A percentile compares a stretch with the other conserved stretches of the same genome.
Evolutionary conservation across 2,888 invertebrate species (phyloP).

Genomic region (Blastobasis lacticolella): DNA sequence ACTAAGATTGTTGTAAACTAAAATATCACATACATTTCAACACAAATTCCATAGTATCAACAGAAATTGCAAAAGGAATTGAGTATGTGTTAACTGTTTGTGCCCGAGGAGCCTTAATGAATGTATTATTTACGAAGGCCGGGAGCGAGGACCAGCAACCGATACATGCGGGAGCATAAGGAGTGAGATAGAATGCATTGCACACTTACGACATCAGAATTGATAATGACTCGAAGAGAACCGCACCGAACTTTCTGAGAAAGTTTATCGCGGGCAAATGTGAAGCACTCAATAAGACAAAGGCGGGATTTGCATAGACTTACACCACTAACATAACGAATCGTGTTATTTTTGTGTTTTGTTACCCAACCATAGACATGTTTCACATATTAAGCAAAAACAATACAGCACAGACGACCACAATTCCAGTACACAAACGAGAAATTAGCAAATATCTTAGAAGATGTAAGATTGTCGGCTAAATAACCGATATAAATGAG

Average conservation of each 20-base stretch:
- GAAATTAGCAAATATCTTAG: too few relatives aligned
- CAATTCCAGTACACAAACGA: too few relatives aligned
- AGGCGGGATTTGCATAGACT: conserved; percentile 12
- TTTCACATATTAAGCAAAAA: background rate
- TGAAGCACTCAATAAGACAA: conserved; percentile 10
- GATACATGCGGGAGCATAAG: conserved; percentile 26
- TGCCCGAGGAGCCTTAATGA: conserved; percentile 27
- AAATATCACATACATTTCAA: background rate
- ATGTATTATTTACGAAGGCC: conserved; percentile 36
- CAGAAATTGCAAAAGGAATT: conserved; percentile 8
- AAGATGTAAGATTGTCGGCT: too few relatives aligned
- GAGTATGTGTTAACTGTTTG: conserved; percentile 23
- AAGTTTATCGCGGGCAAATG: conserved; percentile 12
- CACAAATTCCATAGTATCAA: background rate
- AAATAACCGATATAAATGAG: conserved; percentile 23
- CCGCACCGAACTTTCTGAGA: conserved; percentile 17
- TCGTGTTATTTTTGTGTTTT: conserved; percentile 22
- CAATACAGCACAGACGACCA: background rate
- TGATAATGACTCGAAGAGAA: conserved; percentile 22
- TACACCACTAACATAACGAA: conserved; percentile 14
- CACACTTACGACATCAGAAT: conserved; percentile 31
- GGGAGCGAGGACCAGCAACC: conserved; percentile 22
- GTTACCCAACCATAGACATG: conserved; percentile 18
- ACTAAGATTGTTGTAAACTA: background rate
- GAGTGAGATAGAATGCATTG: conserved; percentile 22